Percentiles rank a stretch among this genome's conserved stretches.
phyloP scores from a whole-genome alignment of 2,888 invertebrate genomes.

The Himalopsyche anomala region DNA sequence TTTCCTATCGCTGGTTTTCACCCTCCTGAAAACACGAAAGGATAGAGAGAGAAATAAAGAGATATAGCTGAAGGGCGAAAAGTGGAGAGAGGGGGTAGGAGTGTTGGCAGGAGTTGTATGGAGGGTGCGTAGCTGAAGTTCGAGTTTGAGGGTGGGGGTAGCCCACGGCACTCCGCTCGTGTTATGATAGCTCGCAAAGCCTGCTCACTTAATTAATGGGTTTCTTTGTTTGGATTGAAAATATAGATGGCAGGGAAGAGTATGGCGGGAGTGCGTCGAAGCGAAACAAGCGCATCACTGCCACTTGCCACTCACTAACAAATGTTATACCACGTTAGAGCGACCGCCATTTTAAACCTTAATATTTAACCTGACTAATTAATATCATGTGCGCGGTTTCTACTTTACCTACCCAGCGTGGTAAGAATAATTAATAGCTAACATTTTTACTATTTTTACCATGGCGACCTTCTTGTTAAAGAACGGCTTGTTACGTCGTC shows the following conservation, averaged over 20 bases:
- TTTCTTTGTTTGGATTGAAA: constrained; percentile 64
- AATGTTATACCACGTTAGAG: background rate
- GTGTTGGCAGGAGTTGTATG: background rate
- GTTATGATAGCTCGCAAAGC: constrained; percentile 64
- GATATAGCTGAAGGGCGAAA: constrained; percentile 41
- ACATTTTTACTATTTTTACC: too few relatives aligned
- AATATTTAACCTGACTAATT: background rate
- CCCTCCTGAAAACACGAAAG: constrained; percentile 22
- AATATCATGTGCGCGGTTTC: background rate
- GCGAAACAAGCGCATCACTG: constrained; percentile 35
- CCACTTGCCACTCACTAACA: constrained; percentile 24
- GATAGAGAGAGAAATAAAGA: constrained; percentile 43
- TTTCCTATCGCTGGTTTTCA: background rate
- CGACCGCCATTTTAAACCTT: background rate
- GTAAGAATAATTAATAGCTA: too few relatives aligned
- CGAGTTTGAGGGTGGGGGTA: background rate
- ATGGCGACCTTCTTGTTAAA: too few relatives aligned
- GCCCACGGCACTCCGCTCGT: constrained; percentile 51
- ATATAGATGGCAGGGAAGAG: constrained; percentile 52
- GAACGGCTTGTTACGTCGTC: too few relatives aligned
- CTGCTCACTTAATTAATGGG: constrained; percentile 64
- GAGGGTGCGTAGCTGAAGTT: background rate
- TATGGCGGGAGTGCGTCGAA: constrained; percentile 47
- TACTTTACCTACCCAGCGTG: too few relatives aligned
- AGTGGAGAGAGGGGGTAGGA: background rate